These are phyloP conservation scores for Eurystomus gularis DNA, from an alignment of 2,113 vertebrate species.

Conservation along the genomic window DNA sequence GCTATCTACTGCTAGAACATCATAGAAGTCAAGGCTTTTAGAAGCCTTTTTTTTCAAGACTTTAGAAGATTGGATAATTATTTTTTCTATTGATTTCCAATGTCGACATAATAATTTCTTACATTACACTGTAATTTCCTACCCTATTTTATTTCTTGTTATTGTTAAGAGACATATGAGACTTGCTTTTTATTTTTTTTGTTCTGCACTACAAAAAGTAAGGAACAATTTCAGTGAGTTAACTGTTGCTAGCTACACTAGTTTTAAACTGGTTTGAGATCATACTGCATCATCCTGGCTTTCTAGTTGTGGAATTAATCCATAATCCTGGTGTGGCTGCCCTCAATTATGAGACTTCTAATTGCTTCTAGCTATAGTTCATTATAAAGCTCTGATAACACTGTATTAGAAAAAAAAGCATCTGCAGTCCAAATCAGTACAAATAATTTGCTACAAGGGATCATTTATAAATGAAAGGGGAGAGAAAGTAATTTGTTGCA, in stretches of 20 bases:
- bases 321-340: background rate
- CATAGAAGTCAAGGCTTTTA: background rate
- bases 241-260: background rate
- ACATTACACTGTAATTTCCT: background rate
- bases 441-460: background rate
- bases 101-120: background rate
- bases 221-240: background rate
- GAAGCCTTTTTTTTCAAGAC: background rate
- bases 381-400: background rate
- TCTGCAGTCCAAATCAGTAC: background rate
- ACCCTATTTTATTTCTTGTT: background rate
- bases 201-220: background rate
- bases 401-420: background rate
- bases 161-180: background rate
- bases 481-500: background rate
- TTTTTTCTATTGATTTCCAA: background rate
- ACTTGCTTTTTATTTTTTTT: background rate
- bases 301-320: background rate
- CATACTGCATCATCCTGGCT: background rate
- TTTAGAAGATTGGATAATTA: background rate
- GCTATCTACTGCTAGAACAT: background rate
- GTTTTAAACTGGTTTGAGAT: background rate
- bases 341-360: background rate
- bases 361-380: background rate
- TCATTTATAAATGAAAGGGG: background rate